Conservation (phyloP, 1,140 invertebrate genomes). For the Neodiprion lecontei region DNA sequence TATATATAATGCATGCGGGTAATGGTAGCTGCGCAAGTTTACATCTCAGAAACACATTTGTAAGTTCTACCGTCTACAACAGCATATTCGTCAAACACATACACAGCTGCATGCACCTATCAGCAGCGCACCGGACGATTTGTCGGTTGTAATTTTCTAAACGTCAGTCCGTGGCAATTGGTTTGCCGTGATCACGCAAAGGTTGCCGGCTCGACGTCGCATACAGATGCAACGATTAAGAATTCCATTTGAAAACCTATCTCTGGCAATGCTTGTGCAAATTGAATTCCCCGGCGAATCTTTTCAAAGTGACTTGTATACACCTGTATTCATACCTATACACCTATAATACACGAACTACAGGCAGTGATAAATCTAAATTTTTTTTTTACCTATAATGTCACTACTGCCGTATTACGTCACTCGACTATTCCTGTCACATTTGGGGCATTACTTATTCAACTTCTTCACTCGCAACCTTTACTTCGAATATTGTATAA, state of each 20-base stretch:
- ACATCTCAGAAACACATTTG: no score
- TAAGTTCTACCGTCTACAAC: no score
- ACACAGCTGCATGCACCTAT: background rate
- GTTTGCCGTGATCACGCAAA: background rate
- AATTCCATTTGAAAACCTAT: slow-evolving; percentile 3
- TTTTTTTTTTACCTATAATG: background rate
- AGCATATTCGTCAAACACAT: no score
- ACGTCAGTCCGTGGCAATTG: background rate
- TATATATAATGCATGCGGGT: no score
- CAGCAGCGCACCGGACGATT: background rate
- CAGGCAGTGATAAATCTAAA: background rate
- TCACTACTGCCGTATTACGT: no score
- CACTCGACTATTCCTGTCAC: background rate
- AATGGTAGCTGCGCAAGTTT: no score
- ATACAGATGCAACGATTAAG: slow-evolving; percentile 1
- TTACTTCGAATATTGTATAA: no score
- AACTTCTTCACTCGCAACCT: background rate
- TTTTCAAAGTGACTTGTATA: background rate
- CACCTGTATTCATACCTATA: no score
- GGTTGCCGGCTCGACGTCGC: background rate
- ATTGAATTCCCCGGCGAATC: slow-evolving; percentile 2
- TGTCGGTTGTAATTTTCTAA: background rate
- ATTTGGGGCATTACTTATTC: background rate
- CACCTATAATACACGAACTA: background rate
- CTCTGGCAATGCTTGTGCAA: slow-evolving; percentile 5